Percentiles rank a stretch among this genome's conserved stretches.
These are phyloP conservation scores for Acrocephalus kingi DNA, from an alignment of 2,113 vertebrate genomes.

Conservation along the genomic window DNA sequence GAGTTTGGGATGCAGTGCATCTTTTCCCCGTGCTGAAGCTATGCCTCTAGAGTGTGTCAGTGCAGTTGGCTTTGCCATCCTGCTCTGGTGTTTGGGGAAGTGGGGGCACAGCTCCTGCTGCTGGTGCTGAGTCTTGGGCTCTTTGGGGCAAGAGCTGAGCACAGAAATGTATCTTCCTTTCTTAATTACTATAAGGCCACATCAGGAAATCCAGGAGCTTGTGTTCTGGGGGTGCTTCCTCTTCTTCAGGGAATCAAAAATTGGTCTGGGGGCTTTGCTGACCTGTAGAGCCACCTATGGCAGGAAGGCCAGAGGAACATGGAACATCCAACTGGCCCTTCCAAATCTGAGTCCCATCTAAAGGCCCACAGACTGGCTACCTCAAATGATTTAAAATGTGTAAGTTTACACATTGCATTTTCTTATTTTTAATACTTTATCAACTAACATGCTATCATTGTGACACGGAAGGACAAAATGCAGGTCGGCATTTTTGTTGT, in stretches of 20 bases:
- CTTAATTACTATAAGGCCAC: rapidly evolving
- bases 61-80: background rate
- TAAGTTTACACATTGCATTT: background rate
- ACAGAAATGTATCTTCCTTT: background rate
- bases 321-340: background rate
- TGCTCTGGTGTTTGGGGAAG: rapidly evolving
- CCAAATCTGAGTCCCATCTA: background rate
- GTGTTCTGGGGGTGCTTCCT: rapidly evolving
- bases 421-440: background rate
- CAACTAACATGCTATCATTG: rapidly evolving
- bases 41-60: no score
- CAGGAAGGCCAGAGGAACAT: background rate
- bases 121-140: rapidly evolving
- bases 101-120: rapidly evolving
- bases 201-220: background rate
- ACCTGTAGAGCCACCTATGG: rapidly evolving
- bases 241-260: background rate
- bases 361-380: background rate
- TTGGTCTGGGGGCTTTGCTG: background rate
- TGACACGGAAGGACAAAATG: background rate
- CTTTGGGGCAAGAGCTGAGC: background rate
- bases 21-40: rapidly evolving
- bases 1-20: background rate
- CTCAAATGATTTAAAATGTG: background rate
- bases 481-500: background rate